Evolutionary conservation across 2,113 vertebrate species (phyloP), one percentile per base, ranked within the genome.

Genomic region (Empidonax traillii): DNA sequence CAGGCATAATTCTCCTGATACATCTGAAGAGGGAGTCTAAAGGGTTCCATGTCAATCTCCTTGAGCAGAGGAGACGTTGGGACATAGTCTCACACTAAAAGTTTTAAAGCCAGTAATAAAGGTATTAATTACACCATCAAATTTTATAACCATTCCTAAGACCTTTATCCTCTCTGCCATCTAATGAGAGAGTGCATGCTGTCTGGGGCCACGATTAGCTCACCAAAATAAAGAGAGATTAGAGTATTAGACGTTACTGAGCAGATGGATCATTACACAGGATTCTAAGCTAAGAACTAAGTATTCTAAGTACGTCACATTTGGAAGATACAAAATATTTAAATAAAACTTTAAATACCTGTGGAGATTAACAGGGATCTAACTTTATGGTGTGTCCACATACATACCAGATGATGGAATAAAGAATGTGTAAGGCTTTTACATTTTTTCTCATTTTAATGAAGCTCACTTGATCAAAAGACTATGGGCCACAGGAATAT

Each of bases 221-320:
- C 79, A 93, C 76, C 76, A 89, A 82, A 96, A 94, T 61, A 90
- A 73, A 59, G 85, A 92, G 81, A 93, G 86, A 96, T 97, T 97
- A 98, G 84, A 59, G 93, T 77, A 72, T 96, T 95, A 97, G 92
- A 94, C 96, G 96, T 97, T 97, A 96, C 96, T 90, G 89, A 97
- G 89, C 96, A 97, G 97, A 96, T 97, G 95, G 96, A 89, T 94
- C 88, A 80, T 94, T 97, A 90, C 83, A 89, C n/a, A 91, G 88
- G 44, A 68, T 52, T 85, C 97, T 96, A 97, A 97, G 90, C 68
- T 75, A 94, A 91, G 84, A 96, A 94, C 96, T 88, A 96, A 97
- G 93, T 88, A 95, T 82, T 89, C 71, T 87, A 90, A 96, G 89
- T 88, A 89, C 63, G 8, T 73, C 69, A 81, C 63, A 77, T 92